Evolutionary conservation across 2,888 invertebrate genomes (phyloP).

Genomic region (Crossocerus cetratus): DNA sequence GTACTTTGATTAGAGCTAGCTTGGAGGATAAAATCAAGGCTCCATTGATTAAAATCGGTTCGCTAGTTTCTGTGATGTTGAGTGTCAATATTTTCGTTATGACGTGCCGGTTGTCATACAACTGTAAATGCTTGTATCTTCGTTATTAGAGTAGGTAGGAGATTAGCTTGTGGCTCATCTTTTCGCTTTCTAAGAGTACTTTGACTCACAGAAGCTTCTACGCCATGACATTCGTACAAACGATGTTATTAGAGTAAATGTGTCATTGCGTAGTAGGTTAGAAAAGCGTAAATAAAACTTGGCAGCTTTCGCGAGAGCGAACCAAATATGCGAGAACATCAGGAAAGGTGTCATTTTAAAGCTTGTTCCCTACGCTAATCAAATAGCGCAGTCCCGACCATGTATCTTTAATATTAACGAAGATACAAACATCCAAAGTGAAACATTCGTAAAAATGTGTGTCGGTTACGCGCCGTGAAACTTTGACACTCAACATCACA

Average conservation of each 20-base stretch:
- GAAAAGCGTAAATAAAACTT: background rate
- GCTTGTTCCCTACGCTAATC: too few relatives aligned
- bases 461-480: too few relatives aligned
- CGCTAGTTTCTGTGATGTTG: background rate
- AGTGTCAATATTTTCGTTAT: background rate
- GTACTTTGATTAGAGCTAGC: too few relatives aligned
- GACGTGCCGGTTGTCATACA: background rate
- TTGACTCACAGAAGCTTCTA: background rate
- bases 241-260: background rate
- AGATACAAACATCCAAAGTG: too few relatives aligned
- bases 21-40: too few relatives aligned
- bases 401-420: too few relatives aligned
- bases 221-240: background rate
- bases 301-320: background rate
- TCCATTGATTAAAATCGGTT: background rate
- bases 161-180: background rate
- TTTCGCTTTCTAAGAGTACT: background rate
- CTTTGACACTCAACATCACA: too few relatives aligned
- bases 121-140: background rate
- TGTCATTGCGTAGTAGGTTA: background rate
- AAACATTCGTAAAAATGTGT: too few relatives aligned
- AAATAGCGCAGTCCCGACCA: too few relatives aligned
- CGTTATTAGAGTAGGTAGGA: background rate
- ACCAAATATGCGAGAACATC: background rate
- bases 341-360: background rate